Evolutionary conservation across 2,797 vertebrate genomes (phyloP).

Genomic region (Oreochromis mossambicus): DNA sequence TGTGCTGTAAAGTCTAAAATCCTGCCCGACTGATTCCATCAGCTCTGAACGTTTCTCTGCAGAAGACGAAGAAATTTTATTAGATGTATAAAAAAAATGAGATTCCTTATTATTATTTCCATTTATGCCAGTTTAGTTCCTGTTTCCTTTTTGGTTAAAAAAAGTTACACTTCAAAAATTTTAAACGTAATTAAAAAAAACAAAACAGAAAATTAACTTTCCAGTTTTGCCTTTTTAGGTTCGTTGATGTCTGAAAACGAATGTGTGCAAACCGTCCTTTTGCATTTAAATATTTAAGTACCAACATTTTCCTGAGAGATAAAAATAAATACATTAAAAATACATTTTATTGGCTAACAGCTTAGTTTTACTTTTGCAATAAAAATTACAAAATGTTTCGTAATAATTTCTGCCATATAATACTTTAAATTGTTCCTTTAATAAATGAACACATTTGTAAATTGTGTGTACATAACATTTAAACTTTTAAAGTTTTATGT

Average conservation of each 20-base stretch:
- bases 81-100: background rate
- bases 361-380: background rate
- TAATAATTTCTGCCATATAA: background rate
- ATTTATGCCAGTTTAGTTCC: accelerated
- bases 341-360: too few relatives aligned
- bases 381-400: background rate
- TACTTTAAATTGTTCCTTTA: background rate
- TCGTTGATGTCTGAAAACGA: background rate
- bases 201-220: background rate
- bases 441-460: background rate
- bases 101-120: background rate
- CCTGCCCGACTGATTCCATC: background rate
- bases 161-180: background rate
- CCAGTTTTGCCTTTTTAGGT: background rate
- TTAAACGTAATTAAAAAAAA: background rate
- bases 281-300: background rate
- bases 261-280: background rate
- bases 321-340: background rate
- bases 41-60: background rate
- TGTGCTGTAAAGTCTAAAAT: background rate
- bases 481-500: background rate
- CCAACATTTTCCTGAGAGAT: background rate
- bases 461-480: background rate
- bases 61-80: background rate
- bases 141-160: accelerated